These are phyloP conservation scores for Acropternis orthonyx DNA, from an alignment of 2,797 vertebrate genomes.

Conservation along the genomic window DNA sequence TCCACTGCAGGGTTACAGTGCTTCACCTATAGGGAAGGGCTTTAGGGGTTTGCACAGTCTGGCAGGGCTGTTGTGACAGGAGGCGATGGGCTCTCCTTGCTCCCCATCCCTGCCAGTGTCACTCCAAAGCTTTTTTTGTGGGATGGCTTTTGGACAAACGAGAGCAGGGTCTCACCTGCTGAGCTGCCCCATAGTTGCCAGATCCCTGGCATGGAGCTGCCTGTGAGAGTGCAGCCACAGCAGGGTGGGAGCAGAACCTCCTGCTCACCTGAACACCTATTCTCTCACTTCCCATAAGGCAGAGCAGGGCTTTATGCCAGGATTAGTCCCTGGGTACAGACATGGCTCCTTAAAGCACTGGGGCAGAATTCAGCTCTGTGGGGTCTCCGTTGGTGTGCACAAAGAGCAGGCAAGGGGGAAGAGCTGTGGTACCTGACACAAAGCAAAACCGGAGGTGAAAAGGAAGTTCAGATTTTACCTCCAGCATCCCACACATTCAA, in stretches of 20 bases:
- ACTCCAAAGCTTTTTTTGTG: background rate
- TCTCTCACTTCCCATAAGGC: background rate
- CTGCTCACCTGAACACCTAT: accelerated
- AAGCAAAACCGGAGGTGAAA: background rate
- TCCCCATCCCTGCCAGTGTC: background rate
- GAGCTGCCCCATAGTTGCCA: accelerated
- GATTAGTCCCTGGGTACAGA: background rate
- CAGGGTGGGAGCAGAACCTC: background rate
- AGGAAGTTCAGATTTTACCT: background rate
- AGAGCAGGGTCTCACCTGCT: background rate
- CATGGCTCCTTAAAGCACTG: background rate
- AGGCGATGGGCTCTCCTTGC: background rate
- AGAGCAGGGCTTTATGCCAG: background rate
- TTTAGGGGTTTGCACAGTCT: background rate
- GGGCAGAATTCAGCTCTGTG: accelerated
- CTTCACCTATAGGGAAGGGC: accelerated
- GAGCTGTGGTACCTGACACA: background rate
- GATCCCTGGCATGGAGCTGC: background rate
- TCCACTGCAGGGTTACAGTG: background rate
- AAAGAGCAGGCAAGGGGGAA: background rate
- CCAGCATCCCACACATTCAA: background rate
- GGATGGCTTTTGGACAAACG: background rate
- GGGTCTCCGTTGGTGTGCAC: background rate
- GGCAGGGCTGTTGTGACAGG: background rate
- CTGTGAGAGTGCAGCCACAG: background rate